Percentiles rank a stretch among this genome's conserved stretches.
phyloP scores from a whole-genome alignment of 2,113 vertebrate genomes.

The Canis aureus region DNA sequence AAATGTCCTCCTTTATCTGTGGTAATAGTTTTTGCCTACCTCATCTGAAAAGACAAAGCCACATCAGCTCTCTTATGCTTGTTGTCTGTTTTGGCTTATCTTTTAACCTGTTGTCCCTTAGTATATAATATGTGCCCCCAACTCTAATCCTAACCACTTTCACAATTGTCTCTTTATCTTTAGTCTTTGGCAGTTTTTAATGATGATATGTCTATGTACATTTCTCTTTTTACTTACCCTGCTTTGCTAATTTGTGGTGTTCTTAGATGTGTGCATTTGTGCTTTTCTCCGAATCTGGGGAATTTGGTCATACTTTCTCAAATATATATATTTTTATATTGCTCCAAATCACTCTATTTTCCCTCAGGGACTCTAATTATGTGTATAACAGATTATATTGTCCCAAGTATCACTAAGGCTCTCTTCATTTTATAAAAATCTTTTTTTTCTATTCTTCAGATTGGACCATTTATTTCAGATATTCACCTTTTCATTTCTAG shows the following conservation, averaged over 20 bases:
- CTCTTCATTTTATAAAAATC: background rate
- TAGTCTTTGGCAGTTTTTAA: background rate
- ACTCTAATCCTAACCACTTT: background rate
- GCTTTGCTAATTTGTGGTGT: background rate
- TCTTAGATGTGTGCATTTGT: background rate
- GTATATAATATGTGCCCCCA: background rate
- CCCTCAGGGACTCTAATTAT: background rate
- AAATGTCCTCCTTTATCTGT: background rate
- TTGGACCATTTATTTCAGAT: background rate
- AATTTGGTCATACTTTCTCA: background rate
- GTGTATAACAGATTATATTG: background rate
- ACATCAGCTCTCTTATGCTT: background rate
- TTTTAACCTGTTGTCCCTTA: background rate
- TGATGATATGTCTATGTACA: background rate
- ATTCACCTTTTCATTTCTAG: background rate
- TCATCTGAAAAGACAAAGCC: slow-evolving; percentile 12
- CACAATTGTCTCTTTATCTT: background rate
- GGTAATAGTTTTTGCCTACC: background rate
- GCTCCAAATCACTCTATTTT: background rate
- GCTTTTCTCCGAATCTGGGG: background rate
- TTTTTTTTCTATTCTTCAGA: background rate
- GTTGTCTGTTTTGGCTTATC: background rate
- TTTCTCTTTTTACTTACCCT: slow-evolving; percentile 21
- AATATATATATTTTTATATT: background rate
- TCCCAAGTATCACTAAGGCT: background rate